Percentiles rank a stretch among this genome's conserved stretches.
Conservation (phyloP, 2,113 vertebrate species). For the Nestor notabilis region DNA sequence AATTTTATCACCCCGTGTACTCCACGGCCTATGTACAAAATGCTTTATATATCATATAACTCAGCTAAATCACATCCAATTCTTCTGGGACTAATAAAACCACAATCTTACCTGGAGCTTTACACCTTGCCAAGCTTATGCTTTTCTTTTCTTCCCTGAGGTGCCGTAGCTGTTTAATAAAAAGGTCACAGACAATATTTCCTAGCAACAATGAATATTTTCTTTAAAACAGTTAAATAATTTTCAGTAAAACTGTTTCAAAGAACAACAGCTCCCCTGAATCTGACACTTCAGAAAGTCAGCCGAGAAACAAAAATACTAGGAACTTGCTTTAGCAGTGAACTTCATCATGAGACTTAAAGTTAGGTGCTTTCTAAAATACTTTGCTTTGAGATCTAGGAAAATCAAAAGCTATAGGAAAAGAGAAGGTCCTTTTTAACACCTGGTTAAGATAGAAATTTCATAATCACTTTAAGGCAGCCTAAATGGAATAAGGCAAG, state of each 20-base stretch:
- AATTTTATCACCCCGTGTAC: background rate
- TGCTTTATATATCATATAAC: background rate
- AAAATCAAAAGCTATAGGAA: background rate
- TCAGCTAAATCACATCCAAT: background rate
- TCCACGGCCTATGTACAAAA: background rate
- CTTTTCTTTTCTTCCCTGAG: slow-evolving; percentile 12
- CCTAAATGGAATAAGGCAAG: background rate
- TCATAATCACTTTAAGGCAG: background rate
- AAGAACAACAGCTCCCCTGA: background rate
- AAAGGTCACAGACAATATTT: slow-evolving; percentile 38
- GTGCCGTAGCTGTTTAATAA: slow-evolving; percentile 22
- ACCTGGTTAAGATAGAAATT: background rate
- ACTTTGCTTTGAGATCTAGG: background rate
- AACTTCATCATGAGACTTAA: background rate
- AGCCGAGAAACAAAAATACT: background rate
- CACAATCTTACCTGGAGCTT: slow-evolving; percentile 2
- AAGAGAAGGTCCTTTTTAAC: background rate
- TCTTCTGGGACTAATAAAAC: background rate
- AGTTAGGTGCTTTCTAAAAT: background rate
- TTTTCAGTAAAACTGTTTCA: background rate
- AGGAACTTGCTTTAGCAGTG: background rate
- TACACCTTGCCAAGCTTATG: slow-evolving; percentile 23
- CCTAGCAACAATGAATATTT: slow-evolving; percentile 39
- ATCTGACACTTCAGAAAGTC: background rate
- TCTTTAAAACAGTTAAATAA: background rate